Evolutionary conservation across 2,888 invertebrate genomes (phyloP), one percentile per base, ranked within the genome.

Genomic region (Trichopria drosophilae): DNA sequence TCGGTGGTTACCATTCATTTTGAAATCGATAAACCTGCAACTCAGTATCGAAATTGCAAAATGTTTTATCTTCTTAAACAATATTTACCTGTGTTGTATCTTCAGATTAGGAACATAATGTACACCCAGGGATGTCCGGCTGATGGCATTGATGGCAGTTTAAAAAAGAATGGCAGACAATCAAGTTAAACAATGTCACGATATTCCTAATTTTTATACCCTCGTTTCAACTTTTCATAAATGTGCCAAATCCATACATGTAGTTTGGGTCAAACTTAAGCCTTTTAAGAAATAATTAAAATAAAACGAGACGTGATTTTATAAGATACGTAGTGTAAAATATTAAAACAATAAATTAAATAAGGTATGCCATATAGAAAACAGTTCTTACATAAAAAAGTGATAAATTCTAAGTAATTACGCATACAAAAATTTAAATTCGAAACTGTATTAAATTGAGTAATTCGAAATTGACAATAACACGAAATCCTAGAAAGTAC

Each of bases 21-120:
- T 7, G 40, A 42, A 35, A 53, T 45, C 22, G 50, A 57, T 53
- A 48, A 48, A 18, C 48, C 53, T n/a, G 51, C 45, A n/a, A n/a
- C n/a, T n/a, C n/a, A n/a, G n/a, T n/a, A n/a, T n/a, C n/a, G n/a
- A n/a, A n/a, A n/a, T n/a, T 22, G 44, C 13, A 47, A 48, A 28
- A 55, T 52, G 45, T 52, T 55, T 42, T 37, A 52, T 36, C 32
- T 55, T 18, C 48, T 49, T 15, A 52, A 42, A 2, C 42, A 55
- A 28, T 45, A 51, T 34, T 41, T 56, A 2, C 55, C 55, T 7
- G 32, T 35, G 7, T 36, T 29, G 15, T 50, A 56, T 24, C 19
- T 37, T 22, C 42, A 53, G 32, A 32, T 56, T 13, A n/a, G 50
- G 35, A 9, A 22, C 3, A 52, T 53, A 29, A 42, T 34, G 3